These are phyloP conservation scores for Xestia ashworthii DNA, from an alignment of 2,888 invertebrate genomes.

Conservation along the genomic window DNA sequence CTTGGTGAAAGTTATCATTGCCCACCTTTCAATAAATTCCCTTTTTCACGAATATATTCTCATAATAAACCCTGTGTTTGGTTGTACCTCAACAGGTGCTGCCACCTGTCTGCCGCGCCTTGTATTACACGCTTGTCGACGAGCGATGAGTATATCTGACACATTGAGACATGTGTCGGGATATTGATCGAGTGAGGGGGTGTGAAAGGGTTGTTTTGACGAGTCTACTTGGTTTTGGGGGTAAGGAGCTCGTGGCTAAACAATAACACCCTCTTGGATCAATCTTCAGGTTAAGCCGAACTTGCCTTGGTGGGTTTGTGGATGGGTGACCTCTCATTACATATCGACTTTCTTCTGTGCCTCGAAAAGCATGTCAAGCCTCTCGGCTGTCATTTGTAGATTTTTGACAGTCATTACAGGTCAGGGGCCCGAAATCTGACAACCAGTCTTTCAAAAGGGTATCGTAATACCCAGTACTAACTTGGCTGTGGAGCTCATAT, in stretches of 20 bases:
- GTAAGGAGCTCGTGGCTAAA: background rate
- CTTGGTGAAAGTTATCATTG: background rate
- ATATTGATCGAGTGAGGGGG: slow-evolving; percentile 49
- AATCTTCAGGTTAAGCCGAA: background rate
- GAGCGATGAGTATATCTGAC: slow-evolving; percentile 39
- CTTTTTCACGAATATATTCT: slow-evolving; percentile 5
- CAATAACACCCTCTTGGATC: background rate
- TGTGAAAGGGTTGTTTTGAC: slow-evolving; percentile 10
- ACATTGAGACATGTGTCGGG: slow-evolving; percentile 39
- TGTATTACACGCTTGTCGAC: slow-evolving; percentile 50
- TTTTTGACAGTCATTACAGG: too few relatives aligned
- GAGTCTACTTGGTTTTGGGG: background rate
- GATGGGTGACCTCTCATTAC: background rate
- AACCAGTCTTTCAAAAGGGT: too few relatives aligned
- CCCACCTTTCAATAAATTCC: background rate
- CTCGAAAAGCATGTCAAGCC: too few relatives aligned
- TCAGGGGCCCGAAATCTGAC: too few relatives aligned
- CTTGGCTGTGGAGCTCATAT: too few relatives aligned
- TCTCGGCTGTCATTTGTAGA: too few relatives aligned
- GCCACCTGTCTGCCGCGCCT: slow-evolving; percentile 41
- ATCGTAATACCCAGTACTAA: too few relatives aligned
- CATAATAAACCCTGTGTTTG: slow-evolving; percentile 35
- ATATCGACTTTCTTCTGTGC: too few relatives aligned
- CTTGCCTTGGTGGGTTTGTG: background rate
- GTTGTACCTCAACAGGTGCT: slow-evolving; percentile 44